phyloP scores from a whole-genome alignment of 2,888 invertebrate species.

The Deroplatys truncata region DNA sequence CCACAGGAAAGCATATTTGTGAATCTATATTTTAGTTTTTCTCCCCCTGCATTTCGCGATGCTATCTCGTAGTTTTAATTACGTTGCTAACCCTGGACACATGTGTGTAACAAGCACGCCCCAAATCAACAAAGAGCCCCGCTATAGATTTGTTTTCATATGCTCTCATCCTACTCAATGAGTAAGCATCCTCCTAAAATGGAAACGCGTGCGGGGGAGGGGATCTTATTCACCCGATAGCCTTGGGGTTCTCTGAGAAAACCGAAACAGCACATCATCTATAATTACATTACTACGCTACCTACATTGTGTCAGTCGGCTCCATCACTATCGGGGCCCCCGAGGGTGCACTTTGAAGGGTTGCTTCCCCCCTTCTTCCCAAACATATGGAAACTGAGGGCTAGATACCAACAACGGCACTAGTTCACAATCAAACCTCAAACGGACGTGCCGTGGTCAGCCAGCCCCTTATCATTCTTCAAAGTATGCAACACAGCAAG shows the following conservation, averaged over 20 bases:
- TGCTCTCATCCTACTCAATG: neutral
- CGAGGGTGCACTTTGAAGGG: neutral
- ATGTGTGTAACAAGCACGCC: neutral
- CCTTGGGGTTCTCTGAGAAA: neutral
- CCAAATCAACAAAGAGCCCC: neutral
- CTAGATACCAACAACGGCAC: neutral
- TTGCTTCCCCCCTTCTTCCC: neutral
- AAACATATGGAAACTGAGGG: neutral
- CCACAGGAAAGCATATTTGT: too few species aligned
- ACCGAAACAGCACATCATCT: neutral
- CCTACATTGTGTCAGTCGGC: neutral
- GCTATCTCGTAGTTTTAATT: neutral
- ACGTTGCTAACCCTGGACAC: neutral
- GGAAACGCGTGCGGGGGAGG: neutral
- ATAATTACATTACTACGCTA: neutral
- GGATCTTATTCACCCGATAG: neutral
- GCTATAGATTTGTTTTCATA: neutral
- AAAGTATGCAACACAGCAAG: too few species aligned
- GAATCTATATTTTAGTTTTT: neutral
- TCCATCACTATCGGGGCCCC: neutral
- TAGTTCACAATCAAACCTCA: neutral
- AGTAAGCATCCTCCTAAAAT: neutral
- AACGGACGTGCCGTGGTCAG: neutral
- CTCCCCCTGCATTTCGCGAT: neutral
- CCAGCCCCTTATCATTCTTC: too few species aligned